Conservation (phyloP, 2,113 vertebrate species). For the rabbit (Oryctolagus cuniculus) region DNA sequence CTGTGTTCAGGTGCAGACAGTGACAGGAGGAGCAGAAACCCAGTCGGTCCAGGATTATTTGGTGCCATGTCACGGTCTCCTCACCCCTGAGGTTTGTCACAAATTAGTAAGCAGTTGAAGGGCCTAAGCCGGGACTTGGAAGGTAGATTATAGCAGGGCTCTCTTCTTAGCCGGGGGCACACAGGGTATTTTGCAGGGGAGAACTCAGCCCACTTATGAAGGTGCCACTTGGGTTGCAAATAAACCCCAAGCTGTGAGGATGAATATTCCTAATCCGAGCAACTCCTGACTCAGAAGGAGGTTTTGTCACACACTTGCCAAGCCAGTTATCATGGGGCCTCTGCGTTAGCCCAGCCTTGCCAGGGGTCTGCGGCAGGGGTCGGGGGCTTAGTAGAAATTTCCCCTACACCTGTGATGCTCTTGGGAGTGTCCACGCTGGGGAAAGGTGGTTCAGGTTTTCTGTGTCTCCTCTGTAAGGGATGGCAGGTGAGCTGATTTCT, state of each 20-base stretch:
- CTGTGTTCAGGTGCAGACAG: background rate
- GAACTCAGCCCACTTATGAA: background rate
- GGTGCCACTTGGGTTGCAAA: background rate
- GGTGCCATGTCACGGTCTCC: background rate
- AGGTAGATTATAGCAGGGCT: background rate
- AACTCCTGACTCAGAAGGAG: background rate
- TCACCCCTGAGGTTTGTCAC: background rate
- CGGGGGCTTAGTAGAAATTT: background rate
- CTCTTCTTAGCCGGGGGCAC: background rate
- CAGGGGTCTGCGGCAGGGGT: background rate
- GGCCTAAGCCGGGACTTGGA: background rate
- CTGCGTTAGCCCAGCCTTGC: background rate
- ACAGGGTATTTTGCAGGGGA: background rate
- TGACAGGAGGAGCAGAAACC: background rate
- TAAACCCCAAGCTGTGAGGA: background rate
- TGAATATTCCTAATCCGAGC: background rate
- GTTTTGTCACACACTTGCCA: background rate
- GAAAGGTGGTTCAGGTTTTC: background rate
- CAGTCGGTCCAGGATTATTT: background rate
- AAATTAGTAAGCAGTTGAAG: conserved; percentile 53
- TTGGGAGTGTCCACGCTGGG: background rate
- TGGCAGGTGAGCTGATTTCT: background rate
- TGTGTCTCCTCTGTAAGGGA: background rate
- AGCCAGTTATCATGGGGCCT: background rate
- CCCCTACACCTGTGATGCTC: background rate